Evolutionary conservation across 2,797 vertebrate genomes (phyloP), one percentile per base, ranked within the genome.

Genomic region (Pogonophryne albipinna): DNA sequence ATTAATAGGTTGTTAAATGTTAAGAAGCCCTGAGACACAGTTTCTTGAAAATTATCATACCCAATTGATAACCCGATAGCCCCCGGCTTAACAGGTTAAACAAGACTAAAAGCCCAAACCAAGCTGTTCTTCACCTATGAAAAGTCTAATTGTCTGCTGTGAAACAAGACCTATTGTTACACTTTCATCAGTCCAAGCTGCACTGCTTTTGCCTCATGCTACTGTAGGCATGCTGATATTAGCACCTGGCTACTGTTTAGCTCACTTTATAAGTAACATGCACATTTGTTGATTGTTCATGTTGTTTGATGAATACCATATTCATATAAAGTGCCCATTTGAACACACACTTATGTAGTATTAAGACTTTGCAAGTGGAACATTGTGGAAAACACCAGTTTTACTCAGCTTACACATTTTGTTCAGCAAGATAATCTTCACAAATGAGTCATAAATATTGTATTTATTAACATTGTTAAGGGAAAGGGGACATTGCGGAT

Each of bases 301-400:
- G 42, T 44, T 10, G 17, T 15, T 0, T 34, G 55, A 15, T 38
- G 31, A 3, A 1, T 3, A 34, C 16, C 31, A 56, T 56, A 56
- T 38, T 0, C 55, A 0, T 34, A 31, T 57, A 10, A 49, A 49
- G 46, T 49, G 10, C 4, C 46, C 46, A 17, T 58, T 57, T 6
- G 34, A 38, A 41, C 34, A 19, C 17, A 2, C 17, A 12, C 16
- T 42, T 7, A 19, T 58, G 56, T 42, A 17, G 10, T 58, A 58
- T 58, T 58, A n/a, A n/a, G 34, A 58, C 34, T 41, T 57, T 58
- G 5, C 11, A 58, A 58, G 34, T 58, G 56, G 31, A 41, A 41
- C n/a, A 34, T 20, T 20, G 41, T 42, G 41, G 3, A 27, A 27
- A 27, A 27, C 23, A 27, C 23, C 23, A 27, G 23, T 27, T 27